Evolutionary conservation across 2,888 invertebrate genomes (phyloP).

Genomic region (Flexamia atlantica): DNA sequence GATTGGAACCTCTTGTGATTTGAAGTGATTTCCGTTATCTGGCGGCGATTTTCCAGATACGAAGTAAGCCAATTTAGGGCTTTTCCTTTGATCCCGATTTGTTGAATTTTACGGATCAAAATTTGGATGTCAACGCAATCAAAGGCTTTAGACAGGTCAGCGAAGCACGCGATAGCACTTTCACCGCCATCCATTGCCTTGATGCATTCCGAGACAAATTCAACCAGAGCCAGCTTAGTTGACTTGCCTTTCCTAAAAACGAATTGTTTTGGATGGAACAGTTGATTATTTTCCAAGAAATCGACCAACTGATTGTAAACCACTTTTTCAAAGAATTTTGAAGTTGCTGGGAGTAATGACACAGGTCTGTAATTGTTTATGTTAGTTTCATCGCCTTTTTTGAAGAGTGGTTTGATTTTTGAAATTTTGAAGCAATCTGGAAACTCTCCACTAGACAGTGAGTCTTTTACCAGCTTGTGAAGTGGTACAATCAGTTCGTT

Average conservation of each 20-base stretch:
- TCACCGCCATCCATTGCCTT: neutral
- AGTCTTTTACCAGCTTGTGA: neutral
- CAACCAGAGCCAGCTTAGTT: neutral
- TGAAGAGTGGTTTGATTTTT: constrained; percentile 26
- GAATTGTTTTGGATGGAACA: neutral
- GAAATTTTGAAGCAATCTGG: neutral
- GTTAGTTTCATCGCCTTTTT: neutral
- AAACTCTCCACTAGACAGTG: constrained; percentile 3
- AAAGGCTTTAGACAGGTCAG: neutral
- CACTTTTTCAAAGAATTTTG: neutral
- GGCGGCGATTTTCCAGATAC: too few species aligned
- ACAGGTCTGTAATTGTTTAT: neutral
- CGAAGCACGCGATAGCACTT: too few species aligned
- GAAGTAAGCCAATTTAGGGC: neutral
- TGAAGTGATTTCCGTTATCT: too few species aligned
- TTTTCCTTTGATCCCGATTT: neutral
- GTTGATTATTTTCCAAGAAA: neutral
- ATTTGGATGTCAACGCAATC: neutral
- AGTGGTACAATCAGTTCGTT: neutral
- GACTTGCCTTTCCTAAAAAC: neutral
- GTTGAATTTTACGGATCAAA: neutral
- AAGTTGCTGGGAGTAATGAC: neutral
- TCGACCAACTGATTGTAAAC: neutral
- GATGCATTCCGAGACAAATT: neutral
- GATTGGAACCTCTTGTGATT: too few species aligned